Conservation (phyloP, 1,140 invertebrate genomes). For the Psilanteris sp. region DNA sequence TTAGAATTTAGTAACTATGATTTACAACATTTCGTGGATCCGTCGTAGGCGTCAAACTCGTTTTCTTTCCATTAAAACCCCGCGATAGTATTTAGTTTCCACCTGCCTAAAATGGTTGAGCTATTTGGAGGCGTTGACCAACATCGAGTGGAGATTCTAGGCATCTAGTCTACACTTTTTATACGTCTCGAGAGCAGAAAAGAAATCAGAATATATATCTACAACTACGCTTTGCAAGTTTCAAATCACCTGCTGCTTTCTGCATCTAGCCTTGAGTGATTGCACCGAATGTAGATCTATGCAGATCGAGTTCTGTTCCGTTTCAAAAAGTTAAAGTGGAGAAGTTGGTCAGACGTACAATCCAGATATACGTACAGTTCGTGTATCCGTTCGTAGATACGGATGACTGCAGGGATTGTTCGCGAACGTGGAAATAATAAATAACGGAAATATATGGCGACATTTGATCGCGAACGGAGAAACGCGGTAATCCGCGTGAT, state of each 20-base stretch:
- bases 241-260: slow-evolving; percentile 71
- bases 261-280: slow-evolving; percentile 74
- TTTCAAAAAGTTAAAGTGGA: not conserved
- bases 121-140: slow-evolving; percentile 70
- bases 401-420: too few relatives aligned
- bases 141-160: slow-evolving; percentile 69
- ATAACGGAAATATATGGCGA: too few relatives aligned
- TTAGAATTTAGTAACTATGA: slow-evolving; percentile 69
- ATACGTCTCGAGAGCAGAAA: slow-evolving; percentile 63
- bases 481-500: too few relatives aligned
- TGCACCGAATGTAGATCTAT: slow-evolving; percentile 64
- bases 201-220: slow-evolving; percentile 71
- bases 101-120: slow-evolving; percentile 74
- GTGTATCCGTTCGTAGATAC: too few relatives aligned
- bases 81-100: slow-evolving; percentile 72
- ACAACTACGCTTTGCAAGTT: slow-evolving; percentile 69
- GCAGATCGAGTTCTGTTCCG: slow-evolving; percentile 50
- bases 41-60: slow-evolving; percentile 70
- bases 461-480: too few relatives aligned
- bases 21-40: slow-evolving; percentile 57
- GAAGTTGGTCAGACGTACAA: too few relatives aligned
- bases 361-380: too few relatives aligned
- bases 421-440: too few relatives aligned
- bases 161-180: slow-evolving; percentile 75
- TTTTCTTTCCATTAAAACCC: slow-evolving; percentile 70